Conservation (phyloP, 2,113 vertebrate genomes). For the Protomyctophum bolini region DNA sequence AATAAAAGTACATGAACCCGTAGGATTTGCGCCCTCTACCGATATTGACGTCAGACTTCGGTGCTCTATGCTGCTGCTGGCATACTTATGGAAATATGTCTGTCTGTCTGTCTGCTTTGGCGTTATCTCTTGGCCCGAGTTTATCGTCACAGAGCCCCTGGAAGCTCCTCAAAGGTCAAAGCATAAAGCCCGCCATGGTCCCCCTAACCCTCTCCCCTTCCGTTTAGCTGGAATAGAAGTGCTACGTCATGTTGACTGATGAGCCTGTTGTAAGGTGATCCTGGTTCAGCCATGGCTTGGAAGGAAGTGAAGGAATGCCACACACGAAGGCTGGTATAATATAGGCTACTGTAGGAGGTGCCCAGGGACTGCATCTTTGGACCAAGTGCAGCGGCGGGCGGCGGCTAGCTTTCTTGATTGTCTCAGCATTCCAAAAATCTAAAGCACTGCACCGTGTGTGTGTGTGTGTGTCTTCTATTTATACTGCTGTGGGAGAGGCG, state of each 20-base stretch:
- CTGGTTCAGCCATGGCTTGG: slow-evolving; percentile 8
- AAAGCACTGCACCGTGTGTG: not conserved
- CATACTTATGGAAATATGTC: slow-evolving; percentile 3
- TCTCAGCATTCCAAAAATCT: slow-evolving; percentile 21
- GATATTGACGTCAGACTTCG: no score
- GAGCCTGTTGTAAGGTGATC: slow-evolving; percentile 31
- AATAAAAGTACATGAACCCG: no score
- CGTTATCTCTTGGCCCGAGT: slow-evolving; percentile 7
- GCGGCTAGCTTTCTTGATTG: not conserved
- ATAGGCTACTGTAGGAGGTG: not conserved
- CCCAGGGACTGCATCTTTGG: not conserved
- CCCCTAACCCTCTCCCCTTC: not conserved
- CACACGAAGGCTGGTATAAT: not conserved
- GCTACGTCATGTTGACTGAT: slow-evolving; percentile 34
- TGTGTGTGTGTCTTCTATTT: slow-evolving; percentile 69
- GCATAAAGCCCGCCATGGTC: slow-evolving; percentile 6
- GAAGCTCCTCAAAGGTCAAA: slow-evolving; percentile 22
- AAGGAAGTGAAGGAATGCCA: slow-evolving; percentile 35
- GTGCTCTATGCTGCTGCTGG: slow-evolving; percentile 1
- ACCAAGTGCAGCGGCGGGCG: not conserved
- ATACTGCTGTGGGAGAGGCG: slow-evolving; percentile 61
- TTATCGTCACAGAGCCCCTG: not conserved
- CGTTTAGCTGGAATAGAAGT: slow-evolving; percentile 27
- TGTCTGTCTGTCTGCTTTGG: slow-evolving; percentile 10
- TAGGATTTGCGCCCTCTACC: no score